A percentile compares a stretch with the other conserved stretches of the same genome.
Conservation (phyloP, 2,888 invertebrate genomes). For the Metacarcinus magister region DNA sequence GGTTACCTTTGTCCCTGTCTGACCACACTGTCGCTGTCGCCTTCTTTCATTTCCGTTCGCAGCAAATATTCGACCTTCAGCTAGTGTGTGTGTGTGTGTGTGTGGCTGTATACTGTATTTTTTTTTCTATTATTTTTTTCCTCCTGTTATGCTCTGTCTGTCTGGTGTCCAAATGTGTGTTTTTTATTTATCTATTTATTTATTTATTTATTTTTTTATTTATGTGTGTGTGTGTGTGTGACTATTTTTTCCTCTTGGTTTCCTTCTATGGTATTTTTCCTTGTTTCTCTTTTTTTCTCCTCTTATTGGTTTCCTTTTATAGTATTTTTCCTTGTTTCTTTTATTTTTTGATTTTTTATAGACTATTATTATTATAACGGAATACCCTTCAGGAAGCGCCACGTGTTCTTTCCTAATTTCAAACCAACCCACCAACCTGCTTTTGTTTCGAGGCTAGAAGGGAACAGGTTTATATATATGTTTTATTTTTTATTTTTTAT, state of each 20-base stretch:
- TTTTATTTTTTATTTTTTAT: too few relatives aligned
- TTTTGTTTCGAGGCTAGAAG: too few relatives aligned
- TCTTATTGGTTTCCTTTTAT: not conserved
- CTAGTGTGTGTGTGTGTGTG: not conserved
- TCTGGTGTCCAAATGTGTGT: not conserved
- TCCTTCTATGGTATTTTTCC: too few relatives aligned
- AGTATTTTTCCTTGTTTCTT: not conserved
- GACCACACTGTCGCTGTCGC: not conserved
- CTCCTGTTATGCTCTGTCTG: slow-evolving; percentile 10
- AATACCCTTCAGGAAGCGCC: not conserved
- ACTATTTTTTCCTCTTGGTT: not conserved
- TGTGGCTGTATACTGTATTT: not conserved
- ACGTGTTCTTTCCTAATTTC: not conserved
- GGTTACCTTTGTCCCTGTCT: not conserved
- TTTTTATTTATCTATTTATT: not conserved
- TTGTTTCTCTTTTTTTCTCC: not conserved
- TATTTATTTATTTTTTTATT: not conserved
- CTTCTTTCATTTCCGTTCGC: not conserved
- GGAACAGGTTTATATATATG: too few relatives aligned
- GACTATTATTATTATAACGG: not conserved
- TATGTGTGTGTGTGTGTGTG: not conserved
- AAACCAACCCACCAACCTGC: too few relatives aligned
- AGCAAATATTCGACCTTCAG: not conserved
- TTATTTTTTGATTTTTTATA: not conserved
- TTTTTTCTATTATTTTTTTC: not conserved